Evolutionary conservation across 2,888 invertebrate genomes (phyloP), one percentile per base, ranked within the genome.

Genomic region (Xanthorhoe spadicearia): DNA sequence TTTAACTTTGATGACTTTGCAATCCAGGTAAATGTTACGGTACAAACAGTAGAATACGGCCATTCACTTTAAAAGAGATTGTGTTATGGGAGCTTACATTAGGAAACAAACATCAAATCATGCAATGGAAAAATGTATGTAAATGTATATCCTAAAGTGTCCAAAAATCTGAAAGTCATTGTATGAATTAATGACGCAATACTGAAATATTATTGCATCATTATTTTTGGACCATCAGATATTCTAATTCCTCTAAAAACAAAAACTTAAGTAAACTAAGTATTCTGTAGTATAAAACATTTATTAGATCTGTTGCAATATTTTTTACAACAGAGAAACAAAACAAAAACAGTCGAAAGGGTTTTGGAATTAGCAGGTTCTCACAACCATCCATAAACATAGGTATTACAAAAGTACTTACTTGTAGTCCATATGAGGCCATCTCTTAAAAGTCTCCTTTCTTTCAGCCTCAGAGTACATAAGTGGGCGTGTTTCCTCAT

Each of bases 401-500:
- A n/a, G n/a, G n/a, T n/a, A n/a, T 46, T 35, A 35, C 32, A 10
- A 23, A 5, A 10, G 54, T 28, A 90, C 93, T 92, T 83, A 97
- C 97, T 98, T 98, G 91, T 98, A 98, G 87, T 98, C 97, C 97
- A 98, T 98, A 83, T 98, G 98, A 1, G 98, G 98, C 99, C 98
- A 99, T 82, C 97, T 95, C 73, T 96, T 96, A 89, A 99, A 99
- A 0, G 99, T 98, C 83, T 98, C 96, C 76, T 97, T 95, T 52
- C 99, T 94, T 69, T 97, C 97, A 0, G 97, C 97, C 89, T 99
- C 99, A 72, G 97, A 98, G 85, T 97, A 98, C 98, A 99, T 98
- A 66, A 95, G 90, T 1, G 91, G 89, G 74, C 92, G 79, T 9
- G 88, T 83, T 73, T 92, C 92, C 72, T 92, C 90, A 66, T 93